A percentile compares a stretch with the other conserved stretches of the same genome.
phyloP scores from a whole-genome alignment of 2,113 vertebrate species.

The Laterallus jamaicensis region DNA sequence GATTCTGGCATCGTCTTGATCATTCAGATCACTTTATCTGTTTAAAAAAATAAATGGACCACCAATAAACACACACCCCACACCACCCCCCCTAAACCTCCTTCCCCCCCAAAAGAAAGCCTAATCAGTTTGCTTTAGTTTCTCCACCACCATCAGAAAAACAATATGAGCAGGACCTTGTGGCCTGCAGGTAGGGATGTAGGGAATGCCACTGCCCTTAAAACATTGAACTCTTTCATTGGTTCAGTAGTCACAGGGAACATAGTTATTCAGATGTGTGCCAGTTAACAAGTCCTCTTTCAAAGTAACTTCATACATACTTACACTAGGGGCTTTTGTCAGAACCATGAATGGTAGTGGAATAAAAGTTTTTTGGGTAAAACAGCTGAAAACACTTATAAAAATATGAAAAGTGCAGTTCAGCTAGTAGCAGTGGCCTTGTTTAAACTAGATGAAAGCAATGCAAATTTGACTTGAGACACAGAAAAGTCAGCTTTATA shows the following conservation, averaged over 20 bases:
- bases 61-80: background rate
- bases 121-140: background rate
- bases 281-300: background rate
- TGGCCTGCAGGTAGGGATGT: background rate
- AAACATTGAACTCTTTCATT: background rate
- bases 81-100: fast-evolving
- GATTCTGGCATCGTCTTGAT: background rate
- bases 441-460: background rate
- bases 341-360: background rate
- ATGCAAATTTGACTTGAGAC: background rate
- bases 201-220: background rate
- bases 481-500: background rate
- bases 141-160: background rate
- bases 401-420: background rate
- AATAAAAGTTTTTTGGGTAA: slow-evolving; percentile 2
- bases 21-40: background rate
- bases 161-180: background rate
- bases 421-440: background rate
- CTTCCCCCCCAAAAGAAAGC: background rate
- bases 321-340: background rate
- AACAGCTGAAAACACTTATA: slow-evolving; percentile 9
- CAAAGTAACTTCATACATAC: background rate
- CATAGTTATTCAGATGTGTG: background rate
- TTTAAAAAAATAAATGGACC: background rate
- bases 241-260: background rate